These are phyloP conservation scores for Hippasteria phrygiana DNA, from an alignment of 53 echinoderm and acorn worm genomes.

Conservation along the genomic window DNA sequence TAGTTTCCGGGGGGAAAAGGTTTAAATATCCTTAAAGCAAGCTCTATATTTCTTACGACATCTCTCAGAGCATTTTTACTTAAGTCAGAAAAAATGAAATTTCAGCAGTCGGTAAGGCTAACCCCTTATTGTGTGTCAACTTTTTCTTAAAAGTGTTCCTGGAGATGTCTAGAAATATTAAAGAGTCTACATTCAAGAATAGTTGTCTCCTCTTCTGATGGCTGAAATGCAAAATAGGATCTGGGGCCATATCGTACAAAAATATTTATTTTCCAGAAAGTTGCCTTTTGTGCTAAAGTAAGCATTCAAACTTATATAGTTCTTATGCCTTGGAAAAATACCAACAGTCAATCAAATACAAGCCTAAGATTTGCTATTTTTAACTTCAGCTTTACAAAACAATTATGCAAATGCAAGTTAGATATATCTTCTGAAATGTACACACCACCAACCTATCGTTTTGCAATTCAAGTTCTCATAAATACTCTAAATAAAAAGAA, in stretches of 20 bases:
- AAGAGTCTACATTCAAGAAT: background rate
- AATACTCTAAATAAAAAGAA: slow-evolving; percentile 45
- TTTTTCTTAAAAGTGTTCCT: background rate
- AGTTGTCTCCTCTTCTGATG: too few relatives aligned
- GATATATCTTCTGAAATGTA: background rate
- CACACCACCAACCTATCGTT: background rate
- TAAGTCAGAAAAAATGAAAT: background rate
- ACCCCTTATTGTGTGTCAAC: too few relatives aligned
- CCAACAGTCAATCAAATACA: too few relatives aligned
- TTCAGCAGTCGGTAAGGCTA: too few relatives aligned
- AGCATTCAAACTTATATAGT: background rate
- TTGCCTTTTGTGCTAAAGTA: background rate
- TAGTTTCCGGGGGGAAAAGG: background rate
- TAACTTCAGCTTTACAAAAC: background rate
- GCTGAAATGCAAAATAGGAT: background rate
- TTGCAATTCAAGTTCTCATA: background rate
- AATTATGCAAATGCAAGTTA: background rate
- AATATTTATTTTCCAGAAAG: background rate
- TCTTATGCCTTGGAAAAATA: background rate
- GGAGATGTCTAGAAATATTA: background rate
- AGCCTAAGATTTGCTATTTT: too few relatives aligned
- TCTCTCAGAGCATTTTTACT: background rate
- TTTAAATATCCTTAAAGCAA: background rate
- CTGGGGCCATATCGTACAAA: background rate
- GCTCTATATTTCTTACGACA: background rate